Base-by-base conservation (phyloP, 2,888 invertebrate genomes). In the Anagyrus pseudococci region DNA sequence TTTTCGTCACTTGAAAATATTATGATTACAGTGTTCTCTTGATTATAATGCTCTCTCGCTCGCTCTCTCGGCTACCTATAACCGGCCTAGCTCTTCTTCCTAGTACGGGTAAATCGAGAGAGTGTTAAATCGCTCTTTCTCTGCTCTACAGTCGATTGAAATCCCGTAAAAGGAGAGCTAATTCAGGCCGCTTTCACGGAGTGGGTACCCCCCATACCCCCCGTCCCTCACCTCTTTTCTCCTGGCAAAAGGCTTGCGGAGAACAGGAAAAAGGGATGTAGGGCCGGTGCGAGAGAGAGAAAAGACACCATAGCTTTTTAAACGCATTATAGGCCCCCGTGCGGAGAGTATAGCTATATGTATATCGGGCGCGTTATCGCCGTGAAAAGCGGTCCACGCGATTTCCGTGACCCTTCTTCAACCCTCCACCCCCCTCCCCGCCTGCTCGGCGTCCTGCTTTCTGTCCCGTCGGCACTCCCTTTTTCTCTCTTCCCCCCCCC, bases 281-380 rank as follows among this genome's bases (percentile, higher is more conserved):
- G n/a, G 7, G 4, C 37, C 1, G 13, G 26, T 40, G n/a, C 8
- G 23, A 44, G 43, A 44, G n/a, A 50, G 47, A 19, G 40, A 19
- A 52, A 48, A 8, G 22, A 2, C 13, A 10, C 46, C 22, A 13
- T 46, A 23, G 57, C 33, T 58, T 41, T 48, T 62, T 53, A 58
- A 58, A 29, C 49, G 58, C 22, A 41, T 58, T 58, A 63, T 58
- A 25, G 60, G 56, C 44, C 33, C 44, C 54, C 33, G 13, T 13
- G 23, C 44, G 41, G 48, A 37, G 41, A 61, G 56, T 61, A 58
- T n/a, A n/a, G n/a, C n/a, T n/a, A n/a, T 49, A 61, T 58, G 56
- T 29, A 33, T 17, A 26, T 19, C 1, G 23, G 55, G 23, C 19
- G 46, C 44, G 53, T 66, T 66, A 66, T 65, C 67, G 54, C 57